A percentile compares a stretch with the other conserved stretches of the same genome.
phyloP scores from a whole-genome alignment of 2,797 vertebrate genomes.

The Fistularia tabacaria region DNA sequence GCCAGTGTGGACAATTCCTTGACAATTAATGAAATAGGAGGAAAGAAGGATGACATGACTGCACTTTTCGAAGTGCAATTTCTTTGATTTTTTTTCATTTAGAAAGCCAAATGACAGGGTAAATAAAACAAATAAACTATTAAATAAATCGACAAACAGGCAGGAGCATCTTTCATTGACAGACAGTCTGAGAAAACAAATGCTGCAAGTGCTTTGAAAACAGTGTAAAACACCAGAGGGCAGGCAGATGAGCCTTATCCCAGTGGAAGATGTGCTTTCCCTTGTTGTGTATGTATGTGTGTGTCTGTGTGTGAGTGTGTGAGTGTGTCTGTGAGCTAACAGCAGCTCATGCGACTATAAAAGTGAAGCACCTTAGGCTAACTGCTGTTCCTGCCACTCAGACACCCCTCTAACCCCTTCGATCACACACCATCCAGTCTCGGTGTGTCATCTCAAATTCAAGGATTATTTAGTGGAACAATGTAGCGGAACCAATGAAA shows the following conservation, averaged over 20 bases:
- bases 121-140: neutral
- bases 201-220: slow-evolving; percentile 73
- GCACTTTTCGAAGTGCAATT: no score
- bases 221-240: slow-evolving; percentile 72
- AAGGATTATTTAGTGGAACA: slow-evolving; percentile 46
- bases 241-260: slow-evolving; percentile 73
- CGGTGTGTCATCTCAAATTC: slow-evolving; percentile 69
- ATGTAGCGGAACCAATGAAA: slow-evolving; percentile 16
- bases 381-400: slow-evolving; percentile 79
- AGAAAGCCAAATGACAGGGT: slow-evolving; percentile 18
- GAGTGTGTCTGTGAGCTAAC: slow-evolving; percentile 42
- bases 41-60: no score
- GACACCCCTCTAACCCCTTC: slow-evolving; percentile 64
- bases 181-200: slow-evolving; percentile 65
- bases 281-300: slow-evolving; percentile 37
- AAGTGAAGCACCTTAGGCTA: slow-evolving; percentile 80
- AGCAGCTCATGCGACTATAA: slow-evolving; percentile 58
- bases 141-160: slow-evolving; percentile 39
- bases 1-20: no score
- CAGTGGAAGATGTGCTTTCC: slow-evolving; percentile 42
- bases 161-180: slow-evolving; percentile 47
- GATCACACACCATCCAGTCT: slow-evolving; percentile 56
- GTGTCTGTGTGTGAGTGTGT: slow-evolving; percentile 42
- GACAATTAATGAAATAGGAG: no score
- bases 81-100: neutral